Conservation (phyloP, 2,113 vertebrate genomes). For the Crotalus tigris region DNA sequence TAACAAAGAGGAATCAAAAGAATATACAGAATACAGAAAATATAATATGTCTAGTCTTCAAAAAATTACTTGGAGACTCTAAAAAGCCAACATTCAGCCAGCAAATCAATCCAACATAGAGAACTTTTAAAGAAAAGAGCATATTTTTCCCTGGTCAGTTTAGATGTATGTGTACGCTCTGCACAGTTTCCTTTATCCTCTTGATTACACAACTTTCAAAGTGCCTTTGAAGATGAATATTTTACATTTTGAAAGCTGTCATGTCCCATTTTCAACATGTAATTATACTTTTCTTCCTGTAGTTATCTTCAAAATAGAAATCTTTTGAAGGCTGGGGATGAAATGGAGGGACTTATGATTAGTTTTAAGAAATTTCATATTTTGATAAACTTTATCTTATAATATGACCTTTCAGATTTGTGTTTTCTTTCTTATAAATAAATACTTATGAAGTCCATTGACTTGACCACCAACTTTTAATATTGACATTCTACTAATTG, state of each 20-base stretch:
- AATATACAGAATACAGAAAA: background rate
- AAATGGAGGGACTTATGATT: background rate
- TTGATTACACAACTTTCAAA: background rate
- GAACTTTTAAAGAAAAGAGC: background rate
- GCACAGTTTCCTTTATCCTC: background rate
- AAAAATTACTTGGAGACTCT: background rate
- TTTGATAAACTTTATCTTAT: background rate
- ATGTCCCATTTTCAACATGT: background rate
- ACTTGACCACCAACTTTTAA: background rate
- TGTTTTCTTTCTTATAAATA: background rate
- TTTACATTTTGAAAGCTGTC: background rate
- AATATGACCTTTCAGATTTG: background rate
- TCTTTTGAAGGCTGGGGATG: background rate
- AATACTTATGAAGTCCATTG: background rate
- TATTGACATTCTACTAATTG: background rate
- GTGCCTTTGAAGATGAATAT: background rate
- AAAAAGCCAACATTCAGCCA: background rate
- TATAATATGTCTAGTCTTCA: background rate
- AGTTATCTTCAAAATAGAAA: background rate
- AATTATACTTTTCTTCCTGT: background rate
- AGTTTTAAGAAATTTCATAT: background rate
- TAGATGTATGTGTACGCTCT: background rate
- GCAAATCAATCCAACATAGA: background rate
- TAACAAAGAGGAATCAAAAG: background rate
- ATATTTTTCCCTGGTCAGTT: background rate